phyloP scores from a whole-genome alignment of 2,797 vertebrate genomes.

The Microhierax caerulescens region DNA sequence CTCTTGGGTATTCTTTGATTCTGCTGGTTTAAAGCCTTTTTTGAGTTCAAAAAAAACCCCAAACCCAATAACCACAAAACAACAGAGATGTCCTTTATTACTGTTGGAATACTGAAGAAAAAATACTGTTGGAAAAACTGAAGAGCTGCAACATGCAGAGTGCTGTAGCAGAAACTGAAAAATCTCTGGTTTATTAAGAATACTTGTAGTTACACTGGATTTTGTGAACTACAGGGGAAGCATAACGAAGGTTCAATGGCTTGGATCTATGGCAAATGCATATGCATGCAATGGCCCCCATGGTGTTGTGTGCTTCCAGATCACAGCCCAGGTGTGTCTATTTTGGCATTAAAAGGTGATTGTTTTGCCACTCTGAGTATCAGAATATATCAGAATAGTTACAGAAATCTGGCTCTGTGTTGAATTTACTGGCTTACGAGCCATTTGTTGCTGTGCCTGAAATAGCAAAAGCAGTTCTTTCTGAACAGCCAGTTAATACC shows the following conservation, averaged over 20 bases:
- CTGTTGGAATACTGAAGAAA: accelerated
- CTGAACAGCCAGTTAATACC: not conserved
- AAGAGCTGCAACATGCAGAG: not conserved
- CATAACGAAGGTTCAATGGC: accelerated
- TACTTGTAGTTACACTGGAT: not conserved
- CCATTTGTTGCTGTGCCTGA: not conserved
- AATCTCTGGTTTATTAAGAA: not conserved
- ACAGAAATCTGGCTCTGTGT: not conserved
- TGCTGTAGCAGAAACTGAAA: not conserved
- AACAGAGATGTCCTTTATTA: not conserved
- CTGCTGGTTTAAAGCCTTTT: not conserved
- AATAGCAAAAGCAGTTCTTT: not conserved
- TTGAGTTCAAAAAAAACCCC: not conserved
- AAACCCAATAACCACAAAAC: not conserved
- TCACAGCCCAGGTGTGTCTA: not conserved
- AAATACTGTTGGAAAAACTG: no score
- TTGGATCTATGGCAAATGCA: not conserved
- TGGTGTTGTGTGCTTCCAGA: accelerated
- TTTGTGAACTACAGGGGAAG: not conserved
- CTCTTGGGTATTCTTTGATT: not conserved
- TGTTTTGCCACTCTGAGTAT: not conserved
- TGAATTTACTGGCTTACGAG: not conserved
- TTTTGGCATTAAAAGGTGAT: not conserved
- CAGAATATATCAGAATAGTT: not conserved
- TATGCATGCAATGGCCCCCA: accelerated